Percentiles rank a stretch among this genome's conserved stretches.
phyloP scores from a whole-genome alignment of 1,140 invertebrate genomes.

The Lethrus apterus region DNA sequence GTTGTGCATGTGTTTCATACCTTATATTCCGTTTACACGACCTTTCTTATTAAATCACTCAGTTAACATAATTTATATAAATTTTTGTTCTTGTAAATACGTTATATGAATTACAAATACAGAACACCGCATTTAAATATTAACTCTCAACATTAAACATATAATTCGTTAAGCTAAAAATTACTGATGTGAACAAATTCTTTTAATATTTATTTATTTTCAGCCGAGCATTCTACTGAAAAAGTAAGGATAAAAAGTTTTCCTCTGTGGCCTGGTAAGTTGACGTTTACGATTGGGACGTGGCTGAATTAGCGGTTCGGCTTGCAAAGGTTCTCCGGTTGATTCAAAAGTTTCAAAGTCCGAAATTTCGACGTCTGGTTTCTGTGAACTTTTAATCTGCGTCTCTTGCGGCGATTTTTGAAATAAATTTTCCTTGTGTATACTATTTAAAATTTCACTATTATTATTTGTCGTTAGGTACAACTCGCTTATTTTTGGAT shows the following conservation, averaged over 20 bases:
- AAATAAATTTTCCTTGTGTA: neutral
- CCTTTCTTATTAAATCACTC: too few species aligned
- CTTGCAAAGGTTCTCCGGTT: constrained; percentile 22
- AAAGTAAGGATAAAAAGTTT: constrained; percentile 45
- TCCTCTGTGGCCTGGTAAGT: constrained; percentile 38
- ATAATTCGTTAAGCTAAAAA: too few species aligned
- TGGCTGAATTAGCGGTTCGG: constrained; percentile 30
- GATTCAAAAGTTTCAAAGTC: constrained; percentile 6
- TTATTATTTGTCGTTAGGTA: neutral
- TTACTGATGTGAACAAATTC: too few species aligned
- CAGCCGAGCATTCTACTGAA: constrained; percentile 44
- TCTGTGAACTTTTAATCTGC: constrained; percentile 7
- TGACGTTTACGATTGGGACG: constrained; percentile 39
- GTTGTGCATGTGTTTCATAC: too few species aligned
- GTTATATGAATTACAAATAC: too few species aligned
- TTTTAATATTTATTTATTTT: too few species aligned
- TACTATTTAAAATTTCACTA: too few species aligned
- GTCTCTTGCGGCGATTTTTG: constrained; percentile 1
- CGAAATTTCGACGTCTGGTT: constrained; percentile 2
- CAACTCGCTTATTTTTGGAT: neutral
- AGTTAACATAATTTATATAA: too few species aligned
- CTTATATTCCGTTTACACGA: too few species aligned
- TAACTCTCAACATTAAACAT: too few species aligned
- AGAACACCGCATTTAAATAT: too few species aligned
- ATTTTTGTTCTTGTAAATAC: too few species aligned